Evolutionary conservation across 2,888 invertebrate genomes (phyloP).

Genomic region (Automeris io): DNA sequence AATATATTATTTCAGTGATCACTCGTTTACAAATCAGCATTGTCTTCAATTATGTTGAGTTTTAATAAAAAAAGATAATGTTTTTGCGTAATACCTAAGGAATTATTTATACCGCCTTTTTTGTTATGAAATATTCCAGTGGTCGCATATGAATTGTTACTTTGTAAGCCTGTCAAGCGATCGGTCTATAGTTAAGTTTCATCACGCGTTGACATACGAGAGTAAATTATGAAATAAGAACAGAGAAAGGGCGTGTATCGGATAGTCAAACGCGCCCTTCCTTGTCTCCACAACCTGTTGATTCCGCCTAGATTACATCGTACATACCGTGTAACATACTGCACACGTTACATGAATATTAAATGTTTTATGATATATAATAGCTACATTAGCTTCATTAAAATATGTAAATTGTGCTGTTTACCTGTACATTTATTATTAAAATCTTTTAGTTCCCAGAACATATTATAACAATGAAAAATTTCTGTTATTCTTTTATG

Average conservation of each 20-base stretch:
- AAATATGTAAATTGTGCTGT: background rate
- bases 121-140: no score
- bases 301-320: slow-evolving; percentile 12
- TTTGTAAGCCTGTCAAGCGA: slow-evolving; percentile 1
- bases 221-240: slow-evolving; percentile 15
- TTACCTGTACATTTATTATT: no score
- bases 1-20: no score
- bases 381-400: background rate
- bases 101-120: no score
- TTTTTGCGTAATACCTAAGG: no score
- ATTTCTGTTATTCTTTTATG: no score
- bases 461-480: no score
- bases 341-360: slow-evolving; percentile 2
- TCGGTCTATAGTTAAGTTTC: slow-evolving; percentile 6
- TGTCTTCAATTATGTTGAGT: no score
- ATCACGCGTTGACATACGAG: slow-evolving; percentile 5
- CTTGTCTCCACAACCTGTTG: slow-evolving; percentile 25
- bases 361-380: background rate
- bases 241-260: slow-evolving; percentile 37
- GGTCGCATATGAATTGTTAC: no score
- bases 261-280: slow-evolving; percentile 27
- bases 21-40: no score
- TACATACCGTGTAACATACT: slow-evolving; percentile 15
- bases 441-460: no score
- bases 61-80: no score